Conservation (phyloP, 2,888 invertebrate species). For the Andrena camellia region DNA sequence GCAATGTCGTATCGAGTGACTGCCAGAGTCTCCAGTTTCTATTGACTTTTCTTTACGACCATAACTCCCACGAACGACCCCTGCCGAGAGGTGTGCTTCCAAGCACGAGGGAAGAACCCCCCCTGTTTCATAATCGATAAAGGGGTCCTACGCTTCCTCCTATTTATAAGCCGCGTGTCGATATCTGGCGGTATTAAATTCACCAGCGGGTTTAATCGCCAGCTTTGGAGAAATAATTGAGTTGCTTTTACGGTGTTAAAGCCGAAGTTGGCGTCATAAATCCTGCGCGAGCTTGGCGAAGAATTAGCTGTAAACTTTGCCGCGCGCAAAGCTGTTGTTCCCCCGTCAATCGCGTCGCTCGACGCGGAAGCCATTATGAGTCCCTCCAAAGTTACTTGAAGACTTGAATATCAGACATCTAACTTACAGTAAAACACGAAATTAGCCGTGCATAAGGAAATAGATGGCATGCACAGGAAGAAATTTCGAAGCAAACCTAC, state of each 20-base stretch:
- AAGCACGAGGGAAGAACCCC: constrained; percentile 38
- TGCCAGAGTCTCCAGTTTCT: constrained; percentile 44
- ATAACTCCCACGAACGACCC: constrained; percentile 35
- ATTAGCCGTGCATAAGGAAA: no score
- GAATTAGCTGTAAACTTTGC: constrained; percentile 4
- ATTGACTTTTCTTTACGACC: constrained; percentile 50
- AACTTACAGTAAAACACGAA: no score
- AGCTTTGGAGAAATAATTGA: constrained; percentile 37
- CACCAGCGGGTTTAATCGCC: constrained; percentile 32
- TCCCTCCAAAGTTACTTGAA: not conserved
- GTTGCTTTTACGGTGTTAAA: constrained; percentile 37
- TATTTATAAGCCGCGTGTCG: constrained; percentile 60
- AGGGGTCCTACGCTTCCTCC: constrained; percentile 32
- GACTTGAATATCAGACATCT: not conserved
- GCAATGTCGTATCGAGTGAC: constrained; percentile 22
- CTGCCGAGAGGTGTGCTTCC: constrained; percentile 36
- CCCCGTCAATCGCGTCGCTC: not conserved
- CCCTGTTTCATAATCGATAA: constrained; percentile 61
- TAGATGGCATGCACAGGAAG: no score
- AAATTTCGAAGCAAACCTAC: no score
- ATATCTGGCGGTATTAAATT: constrained; percentile 55
- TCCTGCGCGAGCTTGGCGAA: constrained; percentile 14
- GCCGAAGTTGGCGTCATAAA: constrained; percentile 21
- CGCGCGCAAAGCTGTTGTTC: constrained; percentile 14
- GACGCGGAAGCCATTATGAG: not conserved